Percentiles rank a stretch among this genome's conserved stretches.
Evolutionary conservation across 2,888 invertebrate species (phyloP).

Genomic region (Odontocerum albicorne): DNA sequence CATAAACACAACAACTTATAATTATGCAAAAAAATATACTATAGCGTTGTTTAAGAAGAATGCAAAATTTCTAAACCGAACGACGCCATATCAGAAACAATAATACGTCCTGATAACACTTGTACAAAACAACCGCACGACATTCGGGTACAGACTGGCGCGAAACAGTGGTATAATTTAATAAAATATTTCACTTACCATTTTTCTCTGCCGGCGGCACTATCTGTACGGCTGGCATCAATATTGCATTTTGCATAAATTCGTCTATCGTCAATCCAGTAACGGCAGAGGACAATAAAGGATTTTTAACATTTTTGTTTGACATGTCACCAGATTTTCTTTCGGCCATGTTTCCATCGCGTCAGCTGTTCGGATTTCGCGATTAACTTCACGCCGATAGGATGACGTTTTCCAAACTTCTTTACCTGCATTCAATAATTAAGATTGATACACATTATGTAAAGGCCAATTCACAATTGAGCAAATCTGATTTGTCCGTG

Average conservation of each 20-base stretch:
- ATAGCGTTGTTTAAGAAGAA: no score
- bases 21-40: no score
- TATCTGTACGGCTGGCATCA: conserved; percentile 61
- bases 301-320: conserved; percentile 56
- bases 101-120: background rate
- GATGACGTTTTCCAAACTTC: no score
- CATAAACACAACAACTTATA: no score
- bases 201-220: background rate
- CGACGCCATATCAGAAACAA: no score
- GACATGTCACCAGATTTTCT: conserved; percentile 13
- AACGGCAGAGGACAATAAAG: conserved; percentile 72
- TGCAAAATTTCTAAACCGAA: no score
- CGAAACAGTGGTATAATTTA: background rate
- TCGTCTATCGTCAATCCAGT: conserved; percentile 73
- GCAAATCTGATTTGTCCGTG: background rate
- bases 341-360: conserved; percentile 22
- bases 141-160: background rate
- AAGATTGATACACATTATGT: no score
- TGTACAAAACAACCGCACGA: background rate
- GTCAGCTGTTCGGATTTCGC: conserved; percentile 7
- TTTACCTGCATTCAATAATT: no score
- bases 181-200: conserved; percentile 15
- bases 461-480: background rate
- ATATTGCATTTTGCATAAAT: conserved; percentile 69
- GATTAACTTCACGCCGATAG: background rate